phyloP scores from a whole-genome alignment of 1,140 invertebrate species.

The Diorhabda sublineata region DNA sequence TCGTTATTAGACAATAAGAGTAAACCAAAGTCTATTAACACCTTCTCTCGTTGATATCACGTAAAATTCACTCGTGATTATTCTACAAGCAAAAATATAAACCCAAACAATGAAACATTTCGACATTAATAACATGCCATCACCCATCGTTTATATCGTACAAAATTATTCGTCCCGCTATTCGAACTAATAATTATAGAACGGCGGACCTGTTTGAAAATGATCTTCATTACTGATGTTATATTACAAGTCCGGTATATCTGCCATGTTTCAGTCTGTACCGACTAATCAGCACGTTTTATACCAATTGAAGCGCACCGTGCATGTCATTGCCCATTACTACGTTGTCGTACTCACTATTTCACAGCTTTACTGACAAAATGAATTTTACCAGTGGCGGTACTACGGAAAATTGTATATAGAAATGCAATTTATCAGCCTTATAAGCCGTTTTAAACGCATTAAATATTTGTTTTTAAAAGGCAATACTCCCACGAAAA shows the following conservation, averaged over 20 bases:
- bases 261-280: slow-evolving; percentile 33
- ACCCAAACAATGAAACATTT: not conserved
- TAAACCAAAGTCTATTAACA: too few species aligned
- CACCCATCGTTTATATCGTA: slow-evolving; percentile 13
- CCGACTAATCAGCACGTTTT: slow-evolving; percentile 47
- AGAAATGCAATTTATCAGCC: too few species aligned
- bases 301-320: slow-evolving; percentile 43
- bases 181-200: slow-evolving; percentile 40
- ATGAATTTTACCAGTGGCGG: slow-evolving; percentile 25
- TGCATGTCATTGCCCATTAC: slow-evolving; percentile 47
- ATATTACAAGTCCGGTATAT: slow-evolving; percentile 42
- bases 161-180: slow-evolving; percentile 31
- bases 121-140: not conserved
- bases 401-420: too few species aligned
- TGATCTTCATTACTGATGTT: slow-evolving; percentile 34
- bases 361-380: slow-evolving; percentile 38
- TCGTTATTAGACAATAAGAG: too few species aligned
- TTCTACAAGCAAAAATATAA: not conserved
- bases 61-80: too few species aligned
- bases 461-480: too few species aligned
- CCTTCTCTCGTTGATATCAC: too few species aligned
- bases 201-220: slow-evolving; percentile 32
- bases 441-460: too few species aligned
- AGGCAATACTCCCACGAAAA: too few species aligned
- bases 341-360: slow-evolving; percentile 35